phyloP scores from a whole-genome alignment of 2,888 invertebrate genomes.

The Dicranocentrus wangi region DNA sequence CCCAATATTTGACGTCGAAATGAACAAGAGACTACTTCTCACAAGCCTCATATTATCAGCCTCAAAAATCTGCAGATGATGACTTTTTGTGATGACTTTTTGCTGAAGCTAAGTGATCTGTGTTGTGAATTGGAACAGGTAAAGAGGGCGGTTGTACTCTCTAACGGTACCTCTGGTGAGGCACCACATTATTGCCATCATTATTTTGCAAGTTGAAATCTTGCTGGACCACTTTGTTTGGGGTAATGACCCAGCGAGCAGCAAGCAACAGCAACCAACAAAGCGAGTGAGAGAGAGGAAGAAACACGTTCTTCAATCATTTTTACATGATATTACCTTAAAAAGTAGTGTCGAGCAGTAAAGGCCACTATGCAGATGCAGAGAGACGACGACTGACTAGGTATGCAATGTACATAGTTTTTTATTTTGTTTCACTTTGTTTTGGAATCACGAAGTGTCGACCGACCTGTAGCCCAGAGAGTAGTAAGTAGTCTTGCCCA shows the following conservation, averaged over 20 bases:
- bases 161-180: conserved; percentile 64
- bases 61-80: conserved; percentile 17
- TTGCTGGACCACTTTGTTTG: conserved; percentile 71
- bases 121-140: conserved; percentile 62
- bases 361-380: neutral
- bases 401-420: neutral
- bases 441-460: conserved; percentile 13
- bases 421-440: neutral
- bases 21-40: neutral
- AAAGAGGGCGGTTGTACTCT: conserved; percentile 61
- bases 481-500: neutral
- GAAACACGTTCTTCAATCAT: conserved; percentile 64
- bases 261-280: conserved; percentile 5
- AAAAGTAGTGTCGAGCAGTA: conserved; percentile 50
- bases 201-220: conserved; percentile 58
- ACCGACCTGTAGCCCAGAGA: neutral
- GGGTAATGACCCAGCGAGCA: conserved; percentile 68
- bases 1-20: conserved; percentile 9
- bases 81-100: conserved; percentile 34
- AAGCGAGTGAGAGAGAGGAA: conserved; percentile 5
- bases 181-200: conserved; percentile 62
- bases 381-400: neutral
- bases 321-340: conserved; percentile 56
- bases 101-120: conserved; percentile 16
- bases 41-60: neutral